These are phyloP conservation scores for Xiphophorus birchmanni DNA, from an alignment of 2,797 vertebrate species.

Conservation along the genomic window DNA sequence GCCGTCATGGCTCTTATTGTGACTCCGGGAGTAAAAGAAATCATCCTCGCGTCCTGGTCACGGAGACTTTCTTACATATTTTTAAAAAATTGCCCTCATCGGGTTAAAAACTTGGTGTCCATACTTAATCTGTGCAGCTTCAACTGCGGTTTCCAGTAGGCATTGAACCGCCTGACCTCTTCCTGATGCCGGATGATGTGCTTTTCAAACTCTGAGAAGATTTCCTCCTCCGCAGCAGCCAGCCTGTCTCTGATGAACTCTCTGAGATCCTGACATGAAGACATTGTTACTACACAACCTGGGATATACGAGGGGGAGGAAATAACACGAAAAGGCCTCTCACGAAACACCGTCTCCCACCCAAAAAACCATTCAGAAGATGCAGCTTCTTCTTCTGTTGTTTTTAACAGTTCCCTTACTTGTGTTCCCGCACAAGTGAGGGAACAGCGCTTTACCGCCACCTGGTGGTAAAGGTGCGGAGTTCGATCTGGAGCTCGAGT, in stretches of 20 bases:
- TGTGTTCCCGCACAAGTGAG: too few species aligned
- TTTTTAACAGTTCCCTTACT: background rate
- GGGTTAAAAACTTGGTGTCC: background rate
- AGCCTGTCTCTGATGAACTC: background rate
- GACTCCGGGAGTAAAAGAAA: background rate
- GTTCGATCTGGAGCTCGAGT: background rate
- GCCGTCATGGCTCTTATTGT: background rate
- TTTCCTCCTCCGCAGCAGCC: background rate
- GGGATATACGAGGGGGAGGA: background rate
- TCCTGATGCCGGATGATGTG: background rate
- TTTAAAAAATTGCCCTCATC: too few species aligned
- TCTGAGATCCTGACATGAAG: background rate
- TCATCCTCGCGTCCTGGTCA: background rate
- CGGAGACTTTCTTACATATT: background rate
- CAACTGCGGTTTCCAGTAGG: background rate
- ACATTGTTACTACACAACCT: background rate
- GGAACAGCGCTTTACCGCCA: background rate
- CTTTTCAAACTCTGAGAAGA: constrained; percentile 9
- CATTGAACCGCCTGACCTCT: background rate
- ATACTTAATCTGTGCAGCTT: background rate
- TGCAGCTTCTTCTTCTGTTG: background rate
- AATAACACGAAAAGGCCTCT: background rate
- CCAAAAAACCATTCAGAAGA: background rate
- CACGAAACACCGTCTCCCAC: background rate
- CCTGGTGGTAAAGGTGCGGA: background rate